Base-by-base conservation (phyloP, 2,888 invertebrate species). In the Melieria omissa region DNA sequence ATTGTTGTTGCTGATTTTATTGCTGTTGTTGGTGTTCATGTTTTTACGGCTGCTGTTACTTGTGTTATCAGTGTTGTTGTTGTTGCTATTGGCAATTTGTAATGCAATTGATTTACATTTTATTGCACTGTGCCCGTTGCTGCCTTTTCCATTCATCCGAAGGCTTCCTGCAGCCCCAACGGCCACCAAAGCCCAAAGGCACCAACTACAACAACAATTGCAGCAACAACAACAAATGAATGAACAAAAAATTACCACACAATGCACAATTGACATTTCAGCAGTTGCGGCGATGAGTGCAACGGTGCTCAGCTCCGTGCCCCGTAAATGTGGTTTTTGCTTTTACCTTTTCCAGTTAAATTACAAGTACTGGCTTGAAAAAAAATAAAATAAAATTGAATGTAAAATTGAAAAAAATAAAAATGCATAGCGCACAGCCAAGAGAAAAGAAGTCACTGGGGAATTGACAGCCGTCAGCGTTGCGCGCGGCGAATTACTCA, bases 201-300 rank as follows among this genome's bases (percentile, higher is more conserved):
- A 58, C 46, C 57, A 66, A 66, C 57, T 46, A 66, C 47, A 58
- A 47, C 10, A 29, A 46, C 8, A 14, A 41, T 45, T 6, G 29
- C 12, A 29, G n/a, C 46, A 46, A 54, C 12, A 54, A 12, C 58
- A 66, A 58, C 47, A 58, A 66, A 65, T n/a, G 58, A 66, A 65
- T n/a, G 58, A 14, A 4, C 14, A 14, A 66, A 58, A 66, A 66
- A 66, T 66, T 66, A 66, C 66, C 66, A 66, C 66, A 66, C 66
- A 66, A 66, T 66, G 45, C 58, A 8, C 58, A 29, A 66, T 66
- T 66, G 66, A 66, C 66, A 66, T 66, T 66, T 66, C 49, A 41
- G 58, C 14, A 42, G 47, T 49, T 41, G 49, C 58, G 41, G 4
- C 41, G 16, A n/a, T 47, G 47, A 29, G 5, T 44, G 63, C 47